Conservation (phyloP, 2,797 vertebrate species). For the Columba guinea region DNA sequence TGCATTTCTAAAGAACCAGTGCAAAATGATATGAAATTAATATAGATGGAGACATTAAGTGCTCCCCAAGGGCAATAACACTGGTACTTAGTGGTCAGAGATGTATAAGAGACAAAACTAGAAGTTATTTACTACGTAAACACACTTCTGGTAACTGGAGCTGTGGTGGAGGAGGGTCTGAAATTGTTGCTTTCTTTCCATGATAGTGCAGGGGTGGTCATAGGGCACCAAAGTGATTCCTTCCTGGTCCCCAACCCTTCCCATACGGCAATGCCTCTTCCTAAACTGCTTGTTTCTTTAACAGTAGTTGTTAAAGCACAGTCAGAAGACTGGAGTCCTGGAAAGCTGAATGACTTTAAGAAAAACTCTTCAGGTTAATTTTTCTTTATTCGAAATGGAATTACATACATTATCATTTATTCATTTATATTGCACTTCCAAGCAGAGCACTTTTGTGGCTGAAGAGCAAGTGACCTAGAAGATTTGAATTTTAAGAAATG, state of each 20-base stretch:
- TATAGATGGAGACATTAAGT: conserved; percentile 58
- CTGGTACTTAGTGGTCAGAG: conserved; percentile 42
- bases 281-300: conserved; percentile 11
- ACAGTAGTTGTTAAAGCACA: not conserved
- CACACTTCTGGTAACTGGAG: not conserved
- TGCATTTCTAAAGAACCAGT: conserved; percentile 59
- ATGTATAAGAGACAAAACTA: conserved; percentile 36
- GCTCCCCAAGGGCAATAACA: conserved; percentile 45
- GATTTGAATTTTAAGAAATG: not conserved
- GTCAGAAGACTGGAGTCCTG: not conserved
- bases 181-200: conserved; percentile 7
- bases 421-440: not conserved
- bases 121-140: conserved; percentile 15
- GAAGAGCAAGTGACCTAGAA: not conserved
- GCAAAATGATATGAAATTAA: conserved; percentile 66
- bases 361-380: not conserved
- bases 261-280: not conserved
- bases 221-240: not conserved
- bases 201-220: not conserved
- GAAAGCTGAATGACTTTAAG: not conserved
- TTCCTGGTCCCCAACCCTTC: not conserved
- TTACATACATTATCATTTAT: not conserved
- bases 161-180: not conserved
- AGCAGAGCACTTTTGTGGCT: not conserved
- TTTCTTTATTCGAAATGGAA: conserved; percentile 14